Base-by-base conservation (phyloP, 2,113 vertebrate species). In the Alouatta palliata region DNA sequence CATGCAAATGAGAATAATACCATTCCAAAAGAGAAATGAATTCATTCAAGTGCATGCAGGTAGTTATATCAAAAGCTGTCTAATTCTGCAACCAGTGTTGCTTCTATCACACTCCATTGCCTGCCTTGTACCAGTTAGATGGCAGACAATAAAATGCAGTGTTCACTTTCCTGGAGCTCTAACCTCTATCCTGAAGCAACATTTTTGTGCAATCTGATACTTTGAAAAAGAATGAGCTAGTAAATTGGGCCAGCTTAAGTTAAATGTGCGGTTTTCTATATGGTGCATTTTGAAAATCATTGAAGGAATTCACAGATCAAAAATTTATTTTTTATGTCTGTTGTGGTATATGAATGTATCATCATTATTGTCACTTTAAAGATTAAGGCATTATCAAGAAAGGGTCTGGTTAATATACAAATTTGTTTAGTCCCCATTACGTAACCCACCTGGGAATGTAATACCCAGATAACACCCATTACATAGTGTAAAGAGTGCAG, bases 1-100 rank as follows among this genome's bases (percentile, higher is more conserved):
- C 68, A 94, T 61, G 47, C 23, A 95, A 96, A 90, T 87, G 40
- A 81, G 27, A 10, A 70, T 89, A 95, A 80, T 87, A 20, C 6
- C n/a, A 40, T 30, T 77, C 68, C 12, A 76, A 85, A 94, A 90
- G 37, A 97, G 30, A 12, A 77, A 73, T 86, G 11, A 25, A 68
- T 95, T 93, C 49, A 86, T 56, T 6, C 49, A 91, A 58, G 30
- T 61, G 6, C 40, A 47, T 45, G 12, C 27, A 89, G 35, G 52
- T 27, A 84, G 9, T n/a, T 93, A 20, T 47, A 80, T 82, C 71
- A 86, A 86, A 73, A 45, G 16, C 9, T 37, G 79, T 54, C 30
- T 80, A 70, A 61, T 66, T 93, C 27, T 82, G 14, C 45, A 54
- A 45, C 13, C 4, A 37, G 8, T n/a, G 30, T 87, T 92, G 27